A percentile compares a stretch with the other conserved stretches of the same genome.
Conservation (phyloP, 2,113 vertebrate species). For the Urocitellus parryii region DNA sequence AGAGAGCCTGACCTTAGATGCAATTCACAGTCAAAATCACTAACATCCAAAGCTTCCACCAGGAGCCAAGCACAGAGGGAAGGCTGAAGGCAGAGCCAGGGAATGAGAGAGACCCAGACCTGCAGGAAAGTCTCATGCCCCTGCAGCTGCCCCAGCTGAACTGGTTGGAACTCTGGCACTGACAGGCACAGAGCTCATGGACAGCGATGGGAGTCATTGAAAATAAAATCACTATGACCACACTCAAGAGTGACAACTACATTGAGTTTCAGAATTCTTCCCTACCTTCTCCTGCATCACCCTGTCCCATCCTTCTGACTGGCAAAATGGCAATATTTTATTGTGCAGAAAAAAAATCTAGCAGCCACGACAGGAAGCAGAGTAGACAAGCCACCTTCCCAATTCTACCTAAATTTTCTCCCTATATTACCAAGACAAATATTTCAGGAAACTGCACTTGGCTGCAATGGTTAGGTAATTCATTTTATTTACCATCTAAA, state of each 20-base stretch:
- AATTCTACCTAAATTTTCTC: constrained; percentile 80
- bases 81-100: not conserved
- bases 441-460: constrained; percentile 79
- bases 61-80: not conserved
- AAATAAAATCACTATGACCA: not conserved
- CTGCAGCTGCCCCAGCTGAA: not conserved
- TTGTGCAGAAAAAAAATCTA: constrained; percentile 41
- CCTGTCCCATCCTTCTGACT: not conserved
- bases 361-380: constrained; percentile 1
- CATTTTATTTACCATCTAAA: constrained; percentile 85
- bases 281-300: not conserved
- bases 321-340: not conserved
- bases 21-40: too few relatives aligned
- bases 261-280: not conserved
- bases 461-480: constrained; percentile 75
- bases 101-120: not conserved
- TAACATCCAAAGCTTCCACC: too few relatives aligned
- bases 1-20: not conserved
- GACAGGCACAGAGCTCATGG: not conserved
- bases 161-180: not conserved
- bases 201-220: not conserved
- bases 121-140: not conserved
- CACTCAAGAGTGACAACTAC: not conserved
- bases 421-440: constrained; percentile 86
- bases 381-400: constrained; percentile 33